Base-by-base conservation (phyloP, 2,888 invertebrate species). In the Acheta domesticus region DNA sequence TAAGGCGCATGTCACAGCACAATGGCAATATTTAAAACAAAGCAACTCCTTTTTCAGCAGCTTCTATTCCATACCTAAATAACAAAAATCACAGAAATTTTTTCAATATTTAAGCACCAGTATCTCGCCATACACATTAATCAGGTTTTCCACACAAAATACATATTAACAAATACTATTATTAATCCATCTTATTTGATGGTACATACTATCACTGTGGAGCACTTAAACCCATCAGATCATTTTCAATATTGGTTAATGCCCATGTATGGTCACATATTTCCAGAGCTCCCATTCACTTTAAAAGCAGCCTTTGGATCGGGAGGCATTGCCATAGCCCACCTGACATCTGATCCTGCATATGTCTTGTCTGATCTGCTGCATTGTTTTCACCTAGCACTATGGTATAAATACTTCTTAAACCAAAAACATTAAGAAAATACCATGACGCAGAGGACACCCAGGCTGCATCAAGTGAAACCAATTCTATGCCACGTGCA, bases 401-500 rank as follows among this genome's bases (percentile, higher is more conserved):
- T 73, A 99, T 89, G 0, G 97, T 94, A 86, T 99, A 99, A 86
- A 99, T 99, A 83, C 98, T 98, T 80, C 99, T 90, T 77, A 99
- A 89, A 21, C 99, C 99, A 87, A 99, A 99, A 0, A 99, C 99
- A 86, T 99, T 99, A 19, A 99, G 91, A 88, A 99, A 99, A 88
- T 99, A 99, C 99, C 99, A 99, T 0, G 99, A 99, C 0, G 98
- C 99, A 0, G 99, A 99, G 0, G 99, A 98, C 0, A 99, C 99
- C 99, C 99, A 99, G 1, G 99, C 96, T 8, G 99, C 98, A 87
- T 99, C 99, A 81, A 99, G 88, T 75, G 97, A 96, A 4, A 93
- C 92, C 79, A 99, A 89, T 87, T 99, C 99, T 78, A 99, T 95
- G 21, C 99, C 99, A 84, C 99, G 91, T 99, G 99, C 83, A 99